Percentiles rank a stretch among this genome's conserved stretches.
Conservation (phyloP, 2,888 invertebrate genomes). For the Meiosimyza decipiens region DNA sequence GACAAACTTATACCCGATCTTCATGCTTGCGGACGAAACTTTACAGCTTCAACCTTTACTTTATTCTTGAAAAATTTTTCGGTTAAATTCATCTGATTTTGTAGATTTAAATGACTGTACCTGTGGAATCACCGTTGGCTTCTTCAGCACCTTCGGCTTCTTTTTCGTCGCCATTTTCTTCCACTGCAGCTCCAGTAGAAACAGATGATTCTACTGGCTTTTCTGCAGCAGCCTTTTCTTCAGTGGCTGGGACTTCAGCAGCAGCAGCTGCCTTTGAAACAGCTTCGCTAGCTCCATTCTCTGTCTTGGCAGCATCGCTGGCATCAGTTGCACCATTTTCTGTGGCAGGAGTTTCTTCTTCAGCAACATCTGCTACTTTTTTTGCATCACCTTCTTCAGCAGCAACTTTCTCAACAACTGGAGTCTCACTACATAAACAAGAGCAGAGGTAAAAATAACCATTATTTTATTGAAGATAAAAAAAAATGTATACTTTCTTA, state of each 20-base stretch:
- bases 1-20: too few relatives aligned
- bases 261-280: conserved; percentile 45
- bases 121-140: conserved; percentile 65
- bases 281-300: conserved; percentile 46
- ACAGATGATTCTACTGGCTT: conserved; percentile 40
- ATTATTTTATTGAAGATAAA: conserved; percentile 1
- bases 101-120: conserved; percentile 43
- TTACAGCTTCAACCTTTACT: too few relatives aligned
- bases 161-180: conserved; percentile 57
- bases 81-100: too few relatives aligned
- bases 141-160: conserved; percentile 56
- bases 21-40: too few relatives aligned
- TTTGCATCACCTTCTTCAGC: conserved; percentile 62
- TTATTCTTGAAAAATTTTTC: too few relatives aligned
- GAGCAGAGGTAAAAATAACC: not conserved
- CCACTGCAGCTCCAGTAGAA: conserved; percentile 49
- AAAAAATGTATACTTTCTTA: conserved; percentile 28
- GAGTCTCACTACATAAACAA: conserved; percentile 56
- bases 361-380: conserved; percentile 52
- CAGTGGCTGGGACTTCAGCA: conserved; percentile 37
- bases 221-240: conserved; percentile 44
- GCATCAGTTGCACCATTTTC: conserved; percentile 58
- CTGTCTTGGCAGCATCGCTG: conserved; percentile 48
- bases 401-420: conserved; percentile 65
- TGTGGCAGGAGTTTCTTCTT: conserved; percentile 56